Evolutionary conservation across 2,888 invertebrate genomes (phyloP).

Genomic region (Synanthedon tipuliformis): DNA sequence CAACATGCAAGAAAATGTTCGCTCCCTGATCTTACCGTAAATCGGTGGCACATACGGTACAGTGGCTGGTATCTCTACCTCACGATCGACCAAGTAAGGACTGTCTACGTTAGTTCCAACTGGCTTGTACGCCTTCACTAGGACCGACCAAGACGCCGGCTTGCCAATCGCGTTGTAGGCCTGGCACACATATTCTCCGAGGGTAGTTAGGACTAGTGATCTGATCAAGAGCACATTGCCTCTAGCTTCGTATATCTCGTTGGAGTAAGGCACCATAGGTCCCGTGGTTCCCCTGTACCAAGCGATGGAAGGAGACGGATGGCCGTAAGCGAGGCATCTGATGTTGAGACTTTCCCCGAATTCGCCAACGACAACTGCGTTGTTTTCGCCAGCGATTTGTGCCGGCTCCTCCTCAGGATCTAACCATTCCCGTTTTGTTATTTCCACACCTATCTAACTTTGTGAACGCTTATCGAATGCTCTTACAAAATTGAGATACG

Average conservation of each 20-base stretch:
- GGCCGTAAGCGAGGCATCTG: slow-evolving; percentile 85
- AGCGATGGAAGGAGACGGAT: slow-evolving; percentile 81
- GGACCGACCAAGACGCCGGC: slow-evolving; percentile 81
- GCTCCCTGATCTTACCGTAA: neutral
- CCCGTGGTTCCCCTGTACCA: slow-evolving; percentile 86
- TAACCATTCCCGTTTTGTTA: slow-evolving; percentile 33
- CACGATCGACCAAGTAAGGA: slow-evolving; percentile 24
- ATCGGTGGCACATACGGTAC: neutral
- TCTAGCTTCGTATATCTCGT: slow-evolving; percentile 76
- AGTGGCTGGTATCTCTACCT: neutral
- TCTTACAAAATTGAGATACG: slow-evolving; percentile 6
- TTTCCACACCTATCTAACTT: slow-evolving; percentile 19
- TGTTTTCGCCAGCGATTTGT: slow-evolving; percentile 76
- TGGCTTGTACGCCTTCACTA: slow-evolving; percentile 78
- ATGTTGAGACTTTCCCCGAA: slow-evolving; percentile 78
- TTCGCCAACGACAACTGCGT: slow-evolving; percentile 75
- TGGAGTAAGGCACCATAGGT: slow-evolving; percentile 78
- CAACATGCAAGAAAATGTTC: neutral
- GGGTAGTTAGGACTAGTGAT: slow-evolving; percentile 75
- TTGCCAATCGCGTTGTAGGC: slow-evolving; percentile 86
- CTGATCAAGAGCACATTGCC: slow-evolving; percentile 82
- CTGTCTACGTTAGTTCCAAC: slow-evolving; percentile 53
- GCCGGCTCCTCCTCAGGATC: slow-evolving; percentile 72
- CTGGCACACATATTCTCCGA: slow-evolving; percentile 90
- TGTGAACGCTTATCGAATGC: slow-evolving; percentile 21